These are phyloP conservation scores for Ophthalmolycus amberensis DNA, from an alignment of 2,113 vertebrate genomes.

Conservation along the genomic window DNA sequence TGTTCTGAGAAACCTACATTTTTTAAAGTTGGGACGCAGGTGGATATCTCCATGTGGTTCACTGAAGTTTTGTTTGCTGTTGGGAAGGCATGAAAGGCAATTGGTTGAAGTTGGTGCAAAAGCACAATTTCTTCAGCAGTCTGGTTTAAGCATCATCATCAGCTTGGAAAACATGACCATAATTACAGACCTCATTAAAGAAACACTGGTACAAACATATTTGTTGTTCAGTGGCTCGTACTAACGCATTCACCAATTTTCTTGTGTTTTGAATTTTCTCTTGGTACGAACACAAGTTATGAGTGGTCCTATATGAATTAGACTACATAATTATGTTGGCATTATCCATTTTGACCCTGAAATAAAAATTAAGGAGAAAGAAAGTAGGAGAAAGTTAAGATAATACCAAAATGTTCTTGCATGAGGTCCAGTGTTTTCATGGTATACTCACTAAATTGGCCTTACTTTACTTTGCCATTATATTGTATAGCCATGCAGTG, in stretches of 20 bases:
- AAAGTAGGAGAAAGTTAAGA: slow-evolving; percentile 6
- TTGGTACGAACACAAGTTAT: too few species aligned
- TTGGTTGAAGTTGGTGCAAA: not conserved
- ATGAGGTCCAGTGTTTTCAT: not conserved
- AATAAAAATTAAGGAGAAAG: too few species aligned
- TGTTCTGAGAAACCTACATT: not conserved
- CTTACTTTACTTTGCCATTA: not conserved
- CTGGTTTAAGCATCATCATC: not conserved
- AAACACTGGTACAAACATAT: not conserved
- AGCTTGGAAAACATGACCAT: not conserved
- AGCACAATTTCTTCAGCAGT: not conserved
- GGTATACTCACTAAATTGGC: not conserved
- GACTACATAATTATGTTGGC: not conserved
- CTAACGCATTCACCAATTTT: not conserved
- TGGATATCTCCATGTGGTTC: not conserved
- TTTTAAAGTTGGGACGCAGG: not conserved
- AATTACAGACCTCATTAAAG: slow-evolving; percentile 8
- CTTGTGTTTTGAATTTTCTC: not conserved
- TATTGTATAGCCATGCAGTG: not conserved
- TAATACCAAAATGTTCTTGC: too few species aligned
- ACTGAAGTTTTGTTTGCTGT: not conserved
- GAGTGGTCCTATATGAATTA: not conserved
- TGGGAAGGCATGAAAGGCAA: not conserved
- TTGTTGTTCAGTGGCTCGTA: not conserved
- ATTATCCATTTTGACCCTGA: not conserved